A percentile compares a stretch with the other conserved stretches of the same genome.
Conservation (phyloP, 1,140 invertebrate species). For the Diplogasteroides magnus region DNA sequence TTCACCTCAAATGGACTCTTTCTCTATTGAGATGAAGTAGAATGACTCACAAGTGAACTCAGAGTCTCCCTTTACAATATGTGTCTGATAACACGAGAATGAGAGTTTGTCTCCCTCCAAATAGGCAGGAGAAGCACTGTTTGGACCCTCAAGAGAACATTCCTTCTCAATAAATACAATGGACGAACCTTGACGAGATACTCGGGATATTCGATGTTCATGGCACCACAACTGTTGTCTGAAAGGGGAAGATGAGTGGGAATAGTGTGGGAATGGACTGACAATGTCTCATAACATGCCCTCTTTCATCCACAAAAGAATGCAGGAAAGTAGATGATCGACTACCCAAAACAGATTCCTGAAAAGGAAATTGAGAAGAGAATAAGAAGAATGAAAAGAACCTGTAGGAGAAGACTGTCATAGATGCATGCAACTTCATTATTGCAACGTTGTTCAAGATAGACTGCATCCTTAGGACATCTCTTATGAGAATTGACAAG, state of each 20-base stretch:
- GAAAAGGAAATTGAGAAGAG: slow-evolving; percentile 11
- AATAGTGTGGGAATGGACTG: neutral
- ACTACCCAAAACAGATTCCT: neutral
- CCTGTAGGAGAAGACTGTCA: slow-evolving; percentile 19
- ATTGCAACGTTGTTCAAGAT: too few relatives aligned
- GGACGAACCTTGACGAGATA: slow-evolving; percentile 19
- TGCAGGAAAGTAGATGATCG: neutral
- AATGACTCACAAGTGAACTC: slow-evolving; percentile 25
- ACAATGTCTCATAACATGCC: neutral
- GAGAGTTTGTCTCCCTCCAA: slow-evolving; percentile 24
- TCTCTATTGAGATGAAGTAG: neutral
- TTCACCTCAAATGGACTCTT: neutral
- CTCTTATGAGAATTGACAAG: neutral
- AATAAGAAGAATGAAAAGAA: neutral
- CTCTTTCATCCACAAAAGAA: slow-evolving; percentile 6
- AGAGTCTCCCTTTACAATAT: slow-evolving; percentile 23
- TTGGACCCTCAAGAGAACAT: slow-evolving; percentile 10
- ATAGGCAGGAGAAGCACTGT: slow-evolving; percentile 19
- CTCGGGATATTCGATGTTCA: slow-evolving; percentile 35
- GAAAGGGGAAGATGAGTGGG: too few relatives aligned
- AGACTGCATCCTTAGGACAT: too few relatives aligned
- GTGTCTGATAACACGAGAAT: slow-evolving; percentile 28
- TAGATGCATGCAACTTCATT: slow-evolving; percentile 19
- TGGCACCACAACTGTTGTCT: slow-evolving; percentile 32
- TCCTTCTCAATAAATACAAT: neutral